Percentiles rank a stretch among this genome's conserved stretches.
Conservation (phyloP, 2,888 invertebrate genomes). For the Oeneis ivallda region DNA sequence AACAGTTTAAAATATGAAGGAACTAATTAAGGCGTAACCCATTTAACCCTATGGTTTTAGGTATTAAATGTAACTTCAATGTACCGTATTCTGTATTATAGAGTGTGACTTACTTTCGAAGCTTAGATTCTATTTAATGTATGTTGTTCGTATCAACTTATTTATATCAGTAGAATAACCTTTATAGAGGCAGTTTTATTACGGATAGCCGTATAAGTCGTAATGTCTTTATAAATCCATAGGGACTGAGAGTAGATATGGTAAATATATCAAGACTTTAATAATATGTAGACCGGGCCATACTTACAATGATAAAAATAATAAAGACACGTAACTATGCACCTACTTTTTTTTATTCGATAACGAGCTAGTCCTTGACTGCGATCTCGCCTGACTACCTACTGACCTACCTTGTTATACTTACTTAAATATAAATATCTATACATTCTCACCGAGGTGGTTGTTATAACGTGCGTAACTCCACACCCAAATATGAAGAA, state of each 20-base stretch:
- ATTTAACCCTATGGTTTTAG: neutral
- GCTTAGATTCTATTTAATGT: slow-evolving; percentile 26
- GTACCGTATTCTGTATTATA: no score
- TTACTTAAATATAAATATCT: neutral
- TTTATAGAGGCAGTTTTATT: slow-evolving; percentile 35
- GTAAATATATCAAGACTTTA: neutral
- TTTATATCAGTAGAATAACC: slow-evolving; percentile 26
- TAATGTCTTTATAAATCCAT: slow-evolving; percentile 39
- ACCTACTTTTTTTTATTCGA: no score
- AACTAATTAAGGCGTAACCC: neutral
- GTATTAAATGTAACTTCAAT: no score
- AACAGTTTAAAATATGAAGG: neutral
- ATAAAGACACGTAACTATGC: neutral
- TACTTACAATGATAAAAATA: neutral
- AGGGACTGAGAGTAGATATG: slow-evolving; percentile 21
- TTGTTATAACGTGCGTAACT: no score
- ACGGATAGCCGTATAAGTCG: slow-evolving; percentile 31
- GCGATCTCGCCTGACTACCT: no score
- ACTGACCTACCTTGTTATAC: no score
- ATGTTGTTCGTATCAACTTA: slow-evolving; percentile 9
- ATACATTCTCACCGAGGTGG: neutral
- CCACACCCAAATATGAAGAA: neutral
- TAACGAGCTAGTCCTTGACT: no score
- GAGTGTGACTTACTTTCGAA: neutral
- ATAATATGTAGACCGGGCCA: neutral